Evolutionary conservation across 2,888 invertebrate genomes (phyloP), one percentile per base, ranked within the genome.

Genomic region (Heterodera filipjevi): DNA sequence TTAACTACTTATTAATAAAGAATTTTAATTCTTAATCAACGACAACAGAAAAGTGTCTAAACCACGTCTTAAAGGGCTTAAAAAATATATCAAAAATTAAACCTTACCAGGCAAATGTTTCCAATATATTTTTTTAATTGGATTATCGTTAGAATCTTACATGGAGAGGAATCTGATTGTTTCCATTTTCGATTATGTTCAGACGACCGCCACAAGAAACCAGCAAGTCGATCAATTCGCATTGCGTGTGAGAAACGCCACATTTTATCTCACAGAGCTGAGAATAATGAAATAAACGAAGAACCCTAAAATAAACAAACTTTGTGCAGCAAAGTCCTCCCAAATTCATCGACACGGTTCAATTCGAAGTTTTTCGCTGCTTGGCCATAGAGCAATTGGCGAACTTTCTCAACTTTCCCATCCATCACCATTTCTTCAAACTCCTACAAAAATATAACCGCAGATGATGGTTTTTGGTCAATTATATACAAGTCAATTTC

Each of bases 391-490:
- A 78, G 30, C 35, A 68, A 64, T 39, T 64, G 70, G 30, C 66
- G 59, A 14, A 78, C 78, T 33, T 74, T 77, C 33, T 78, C 78
- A 6, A 78, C 78, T 8, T 78, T 78, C n/a, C 78, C 78, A 44
- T 78, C 78, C 74, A 78, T 74, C 10, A 78, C 78, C 33, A 74
- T 46, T 70, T 78, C 78, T 46, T 78, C 77, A 35, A 78, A 78
- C 27, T 78, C 78, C 77, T 77, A 22, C 10, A 77, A 44, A 44
- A 74, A 1, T n/a, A 19, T n/a, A n/a, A n/a, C n/a, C n/a, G n/a
- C n/a, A n/a, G n/a, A n/a, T n/a, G n/a, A n/a, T n/a, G n/a, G n/a
- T n/a, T n/a, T n/a, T n/a, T n/a, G n/a, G n/a, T n/a, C n/a, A n/a
- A n/a, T n/a, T n/a, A n/a, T n/a, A n/a, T n/a, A n/a, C n/a, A n/a